Conservation (phyloP, 1,140 invertebrate species). For the Drosophila gunungcola region DNA sequence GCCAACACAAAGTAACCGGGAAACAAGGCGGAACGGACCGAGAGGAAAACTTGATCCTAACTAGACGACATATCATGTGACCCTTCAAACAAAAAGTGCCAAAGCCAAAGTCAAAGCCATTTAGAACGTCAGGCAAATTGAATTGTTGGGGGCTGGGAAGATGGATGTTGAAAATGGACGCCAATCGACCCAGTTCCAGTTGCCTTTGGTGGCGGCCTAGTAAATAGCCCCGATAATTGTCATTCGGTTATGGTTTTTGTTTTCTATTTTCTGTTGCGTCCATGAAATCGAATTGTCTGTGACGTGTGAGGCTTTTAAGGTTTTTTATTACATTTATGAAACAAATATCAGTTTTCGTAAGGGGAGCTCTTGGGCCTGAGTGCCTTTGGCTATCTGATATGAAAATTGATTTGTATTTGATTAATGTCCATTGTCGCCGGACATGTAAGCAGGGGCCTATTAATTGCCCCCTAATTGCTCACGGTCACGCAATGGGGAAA, state of each 20-base stretch:
- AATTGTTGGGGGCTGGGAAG: slow-evolving; percentile 25
- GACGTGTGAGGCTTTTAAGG: slow-evolving; percentile 77
- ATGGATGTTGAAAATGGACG: slow-evolving; percentile 5
- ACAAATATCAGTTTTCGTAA: slow-evolving; percentile 14
- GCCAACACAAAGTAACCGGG: slow-evolving; percentile 46
- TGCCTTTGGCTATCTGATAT: slow-evolving; percentile 53
- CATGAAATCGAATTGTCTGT: slow-evolving; percentile 68
- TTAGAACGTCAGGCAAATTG: slow-evolving; percentile 64
- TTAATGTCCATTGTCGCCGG: slow-evolving; percentile 63
- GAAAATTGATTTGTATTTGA: slow-evolving; percentile 78
- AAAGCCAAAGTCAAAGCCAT: slow-evolving; percentile 48
- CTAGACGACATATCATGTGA: slow-evolving; percentile 61
- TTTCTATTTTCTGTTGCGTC: background rate
- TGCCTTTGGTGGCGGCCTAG: slow-evolving; percentile 4
- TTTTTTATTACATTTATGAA: slow-evolving; percentile 80
- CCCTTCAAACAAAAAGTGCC: slow-evolving; percentile 53
- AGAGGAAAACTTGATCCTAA: slow-evolving; percentile 43
- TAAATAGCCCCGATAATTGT: slow-evolving; percentile 61
- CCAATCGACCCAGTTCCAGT: slow-evolving; percentile 33
- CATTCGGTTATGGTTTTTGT: slow-evolving; percentile 36
- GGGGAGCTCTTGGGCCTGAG: slow-evolving; percentile 8
- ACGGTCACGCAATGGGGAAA: slow-evolving; percentile 41
- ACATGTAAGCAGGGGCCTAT: slow-evolving; percentile 53
- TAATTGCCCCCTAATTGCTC: slow-evolving; percentile 75
- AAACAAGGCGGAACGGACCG: slow-evolving; percentile 31